A percentile compares a stretch with the other conserved stretches of the same genome.
These are phyloP conservation scores for Bombyx huttoni DNA, from an alignment of 2,888 invertebrate species.

Conservation along the genomic window DNA sequence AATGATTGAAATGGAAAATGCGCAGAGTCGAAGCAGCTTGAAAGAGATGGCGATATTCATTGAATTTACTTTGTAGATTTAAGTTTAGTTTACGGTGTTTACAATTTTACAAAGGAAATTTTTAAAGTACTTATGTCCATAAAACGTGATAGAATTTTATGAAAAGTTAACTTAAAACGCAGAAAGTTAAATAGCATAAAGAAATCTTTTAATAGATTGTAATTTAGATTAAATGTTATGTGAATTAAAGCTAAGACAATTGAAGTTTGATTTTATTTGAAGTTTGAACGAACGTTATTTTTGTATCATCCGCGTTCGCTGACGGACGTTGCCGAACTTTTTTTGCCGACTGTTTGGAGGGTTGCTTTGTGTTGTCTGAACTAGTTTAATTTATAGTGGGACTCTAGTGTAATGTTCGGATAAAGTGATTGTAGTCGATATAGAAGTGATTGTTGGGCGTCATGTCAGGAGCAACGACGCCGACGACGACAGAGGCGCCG, in stretches of 20 bases:
- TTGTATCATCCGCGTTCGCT: conserved; percentile 12
- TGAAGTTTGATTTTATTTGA: conserved; percentile 4
- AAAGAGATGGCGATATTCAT: no score
- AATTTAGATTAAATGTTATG: no score
- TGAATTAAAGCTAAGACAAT: conserved; percentile 4
- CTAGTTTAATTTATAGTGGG: background rate
- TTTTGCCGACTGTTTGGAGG: background rate
- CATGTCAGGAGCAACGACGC: conserved; percentile 73
- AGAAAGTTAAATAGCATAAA: no score
- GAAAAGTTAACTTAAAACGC: no score
- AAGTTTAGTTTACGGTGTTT: no score
- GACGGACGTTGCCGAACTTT: conserved; percentile 8
- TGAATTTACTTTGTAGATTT: no score
- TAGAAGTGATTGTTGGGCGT: background rate
- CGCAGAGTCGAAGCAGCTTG: no score
- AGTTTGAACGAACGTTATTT: conserved; percentile 18
- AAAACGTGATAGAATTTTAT: no score
- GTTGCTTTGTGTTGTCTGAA: background rate
- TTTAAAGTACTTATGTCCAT: no score
- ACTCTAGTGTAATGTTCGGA: background rate
- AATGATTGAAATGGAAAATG: no score
- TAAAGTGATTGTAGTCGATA: background rate
- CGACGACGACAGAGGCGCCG: conserved; percentile 92
- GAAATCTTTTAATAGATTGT: no score
- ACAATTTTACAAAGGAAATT: no score